These are phyloP conservation scores for Volucella inflata DNA, from an alignment of 2,888 invertebrate species.

Conservation along the genomic window DNA sequence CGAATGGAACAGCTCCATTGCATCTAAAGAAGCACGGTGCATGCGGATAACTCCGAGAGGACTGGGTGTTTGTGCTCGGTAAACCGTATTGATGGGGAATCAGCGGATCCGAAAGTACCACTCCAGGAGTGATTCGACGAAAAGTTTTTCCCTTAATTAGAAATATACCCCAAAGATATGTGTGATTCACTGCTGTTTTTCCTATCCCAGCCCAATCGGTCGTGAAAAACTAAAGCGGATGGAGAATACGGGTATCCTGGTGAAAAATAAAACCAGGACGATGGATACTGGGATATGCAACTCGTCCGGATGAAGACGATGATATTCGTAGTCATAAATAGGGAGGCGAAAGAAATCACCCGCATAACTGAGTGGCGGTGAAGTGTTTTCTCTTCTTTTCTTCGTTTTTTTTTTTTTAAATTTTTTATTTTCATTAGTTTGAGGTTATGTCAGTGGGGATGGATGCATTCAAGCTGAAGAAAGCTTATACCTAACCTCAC, in stretches of 20 bases:
- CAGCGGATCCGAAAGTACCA: slow-evolving; percentile 65
- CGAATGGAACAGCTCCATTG: slow-evolving; percentile 50
- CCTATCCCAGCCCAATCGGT: slow-evolving; percentile 19
- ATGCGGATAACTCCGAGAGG: neutral
- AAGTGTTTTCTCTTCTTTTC: slow-evolving; percentile 51
- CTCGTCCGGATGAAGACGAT: slow-evolving; percentile 43
- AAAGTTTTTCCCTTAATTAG: slow-evolving; percentile 75
- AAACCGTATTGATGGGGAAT: slow-evolving; percentile 75
- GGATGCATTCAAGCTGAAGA: slow-evolving; percentile 37
- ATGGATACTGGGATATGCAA: too few relatives aligned
- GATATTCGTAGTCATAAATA: slow-evolving; percentile 59
- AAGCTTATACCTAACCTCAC: slow-evolving; percentile 29
- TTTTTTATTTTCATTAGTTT: slow-evolving; percentile 34
- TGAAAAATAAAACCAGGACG: slow-evolving; percentile 26
- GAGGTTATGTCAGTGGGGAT: slow-evolving; percentile 14
- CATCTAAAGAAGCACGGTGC: neutral
- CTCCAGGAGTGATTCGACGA: slow-evolving; percentile 66
- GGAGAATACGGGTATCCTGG: slow-evolving; percentile 25
- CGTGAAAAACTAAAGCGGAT: slow-evolving; percentile 36
- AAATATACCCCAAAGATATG: slow-evolving; percentile 73
- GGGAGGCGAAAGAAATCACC: slow-evolving; percentile 72
- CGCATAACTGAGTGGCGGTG: slow-evolving; percentile 67
- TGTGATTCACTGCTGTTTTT: slow-evolving; percentile 54
- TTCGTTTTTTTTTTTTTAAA: too few relatives aligned
- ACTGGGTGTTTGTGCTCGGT: slow-evolving; percentile 60